Evolutionary conservation across 2,113 vertebrate genomes (phyloP).

Genomic region (Elaphurus davidianus): DNA sequence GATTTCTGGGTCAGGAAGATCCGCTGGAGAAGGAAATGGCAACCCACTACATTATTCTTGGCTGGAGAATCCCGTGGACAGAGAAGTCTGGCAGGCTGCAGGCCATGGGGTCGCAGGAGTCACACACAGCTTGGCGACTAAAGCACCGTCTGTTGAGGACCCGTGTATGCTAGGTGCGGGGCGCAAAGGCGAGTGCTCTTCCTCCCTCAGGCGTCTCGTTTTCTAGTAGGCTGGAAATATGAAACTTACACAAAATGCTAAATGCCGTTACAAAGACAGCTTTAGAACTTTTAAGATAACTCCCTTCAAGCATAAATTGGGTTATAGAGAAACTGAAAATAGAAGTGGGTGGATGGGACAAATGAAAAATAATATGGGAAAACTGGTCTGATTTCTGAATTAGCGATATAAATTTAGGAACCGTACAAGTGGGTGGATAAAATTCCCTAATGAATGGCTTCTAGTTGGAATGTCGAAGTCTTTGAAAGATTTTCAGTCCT

Average conservation of each 20-base stretch:
- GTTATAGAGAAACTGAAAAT: not conserved
- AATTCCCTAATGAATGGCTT: not conserved
- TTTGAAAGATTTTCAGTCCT: not conserved
- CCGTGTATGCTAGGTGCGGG: not conserved
- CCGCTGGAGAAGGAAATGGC: not conserved
- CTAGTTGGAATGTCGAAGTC: not conserved
- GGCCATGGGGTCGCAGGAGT: not conserved
- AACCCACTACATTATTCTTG: not conserved
- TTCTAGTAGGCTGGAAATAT: not conserved
- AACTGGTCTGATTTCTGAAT: not conserved
- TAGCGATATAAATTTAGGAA: not conserved
- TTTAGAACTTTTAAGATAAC: not conserved
- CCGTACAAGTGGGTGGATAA: not conserved
- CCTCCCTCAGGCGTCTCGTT: not conserved
- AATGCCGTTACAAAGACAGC: not conserved
- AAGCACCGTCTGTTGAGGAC: not conserved
- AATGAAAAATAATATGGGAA: not conserved
- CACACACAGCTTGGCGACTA: not conserved
- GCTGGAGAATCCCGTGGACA: not conserved
- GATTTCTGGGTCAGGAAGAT: not conserved
- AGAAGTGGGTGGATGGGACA: not conserved
- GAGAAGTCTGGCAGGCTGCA: not conserved
- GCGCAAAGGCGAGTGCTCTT: not conserved
- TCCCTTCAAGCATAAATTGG: not conserved
- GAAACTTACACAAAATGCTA: not conserved